phyloP scores from a whole-genome alignment of 1,140 invertebrate genomes.

The Dendrolimus punctatus region DNA sequence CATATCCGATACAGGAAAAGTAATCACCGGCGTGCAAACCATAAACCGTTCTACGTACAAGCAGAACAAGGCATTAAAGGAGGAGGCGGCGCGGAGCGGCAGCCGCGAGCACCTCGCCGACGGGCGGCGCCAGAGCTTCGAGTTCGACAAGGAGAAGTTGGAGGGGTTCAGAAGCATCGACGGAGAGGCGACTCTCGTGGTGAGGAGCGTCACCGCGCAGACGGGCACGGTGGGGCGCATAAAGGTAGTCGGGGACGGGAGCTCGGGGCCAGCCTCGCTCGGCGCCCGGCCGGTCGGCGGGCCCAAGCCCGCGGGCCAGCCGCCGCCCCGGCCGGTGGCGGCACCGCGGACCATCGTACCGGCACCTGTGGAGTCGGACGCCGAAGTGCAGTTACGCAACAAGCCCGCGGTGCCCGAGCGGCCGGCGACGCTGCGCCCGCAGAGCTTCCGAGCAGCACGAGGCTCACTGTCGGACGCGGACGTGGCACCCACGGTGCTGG shows the following conservation, averaged over 20 bases:
- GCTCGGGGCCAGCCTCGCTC: constrained; percentile 35
- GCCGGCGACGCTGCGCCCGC: constrained; percentile 77
- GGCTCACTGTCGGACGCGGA: constrained; percentile 39
- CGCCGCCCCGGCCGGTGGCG: constrained; percentile 57
- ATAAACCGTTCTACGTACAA: constrained; percentile 67
- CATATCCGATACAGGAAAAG: constrained; percentile 56
- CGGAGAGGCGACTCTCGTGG: constrained; percentile 35
- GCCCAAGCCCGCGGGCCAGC: constrained; percentile 22
- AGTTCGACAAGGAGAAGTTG: constrained; percentile 57
- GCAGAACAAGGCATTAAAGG: constrained; percentile 53
- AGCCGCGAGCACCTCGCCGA: constrained; percentile 61
- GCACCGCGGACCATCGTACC: constrained; percentile 70
- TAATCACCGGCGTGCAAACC: constrained; percentile 64
- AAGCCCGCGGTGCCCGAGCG: constrained; percentile 83
- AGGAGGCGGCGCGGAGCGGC: constrained; percentile 41
- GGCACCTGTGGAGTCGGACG: constrained; percentile 17
- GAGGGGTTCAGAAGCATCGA: constrained; percentile 13
- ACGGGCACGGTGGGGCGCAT: constrained; percentile 43
- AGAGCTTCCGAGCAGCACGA: constrained; percentile 67
- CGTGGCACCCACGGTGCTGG: constrained; percentile 67
- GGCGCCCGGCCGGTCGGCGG: constrained; percentile 20
- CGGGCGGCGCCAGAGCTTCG: constrained; percentile 58
- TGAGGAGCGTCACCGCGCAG: constrained; percentile 50
- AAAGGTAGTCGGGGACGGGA: constrained; percentile 38
- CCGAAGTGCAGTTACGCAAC: constrained; percentile 54